phyloP scores from a whole-genome alignment of 1,140 invertebrate species.

The Sitobion miscanthi region DNA sequence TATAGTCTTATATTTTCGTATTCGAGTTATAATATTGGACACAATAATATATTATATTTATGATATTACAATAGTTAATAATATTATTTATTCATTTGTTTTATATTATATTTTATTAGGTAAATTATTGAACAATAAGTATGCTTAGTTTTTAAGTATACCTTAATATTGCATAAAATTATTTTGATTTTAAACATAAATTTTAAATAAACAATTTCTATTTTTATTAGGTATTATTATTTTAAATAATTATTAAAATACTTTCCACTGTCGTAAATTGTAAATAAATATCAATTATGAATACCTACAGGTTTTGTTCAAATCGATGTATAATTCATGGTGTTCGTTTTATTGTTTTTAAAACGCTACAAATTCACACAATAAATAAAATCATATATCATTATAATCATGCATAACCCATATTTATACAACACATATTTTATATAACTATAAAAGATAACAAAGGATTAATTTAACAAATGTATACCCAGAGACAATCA shows the following conservation, averaged over 20 bases:
- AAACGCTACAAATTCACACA: not conserved
- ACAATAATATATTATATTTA: too few species aligned
- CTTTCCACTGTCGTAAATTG: not conserved
- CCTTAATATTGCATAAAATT: not conserved
- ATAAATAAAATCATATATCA: slow-evolving; percentile 35
- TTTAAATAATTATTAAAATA: not conserved
- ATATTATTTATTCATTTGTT: too few species aligned
- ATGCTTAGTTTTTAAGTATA: not conserved
- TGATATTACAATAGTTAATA: too few species aligned
- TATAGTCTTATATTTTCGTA: too few species aligned
- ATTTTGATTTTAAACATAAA: not conserved
- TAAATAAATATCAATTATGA: not conserved
- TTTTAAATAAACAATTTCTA: not conserved
- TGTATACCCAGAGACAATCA: not conserved
- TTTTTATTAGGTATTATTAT: not conserved
- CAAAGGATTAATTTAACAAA: slow-evolving; percentile 13
- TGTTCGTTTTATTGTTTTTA: slow-evolving; percentile 38
- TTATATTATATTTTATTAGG: not conserved
- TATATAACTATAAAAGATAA: not conserved
- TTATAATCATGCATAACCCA: slow-evolving; percentile 6
- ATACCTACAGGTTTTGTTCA: not conserved
- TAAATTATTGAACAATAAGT: not conserved
- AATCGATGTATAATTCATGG: not conserved
- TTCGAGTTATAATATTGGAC: too few species aligned
- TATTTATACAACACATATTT: slow-evolving; percentile 9